A percentile compares a stretch with the other conserved stretches of the same genome.
These are phyloP conservation scores for Microplitis deprimator DNA, from an alignment of 2,888 invertebrate species.

Conservation along the genomic window DNA sequence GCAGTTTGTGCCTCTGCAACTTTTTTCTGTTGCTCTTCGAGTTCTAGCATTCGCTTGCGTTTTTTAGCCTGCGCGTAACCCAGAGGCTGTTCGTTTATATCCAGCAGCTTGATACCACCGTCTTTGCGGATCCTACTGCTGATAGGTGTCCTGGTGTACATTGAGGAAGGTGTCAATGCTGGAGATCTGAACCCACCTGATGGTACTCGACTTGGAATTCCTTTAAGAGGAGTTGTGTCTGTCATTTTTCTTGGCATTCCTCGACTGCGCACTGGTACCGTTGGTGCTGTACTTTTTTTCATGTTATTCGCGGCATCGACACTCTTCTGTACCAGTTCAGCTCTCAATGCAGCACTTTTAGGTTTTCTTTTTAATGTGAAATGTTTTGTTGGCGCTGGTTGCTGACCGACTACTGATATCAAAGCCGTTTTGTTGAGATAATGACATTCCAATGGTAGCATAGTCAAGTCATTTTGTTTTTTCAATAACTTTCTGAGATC, in stretches of 20 bases:
- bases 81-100: slow-evolving; percentile 93
- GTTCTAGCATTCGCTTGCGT: slow-evolving; percentile 83
- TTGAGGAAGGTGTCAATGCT: slow-evolving; percentile 71
- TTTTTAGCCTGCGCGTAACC: slow-evolving; percentile 90
- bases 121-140: slow-evolving; percentile 79
- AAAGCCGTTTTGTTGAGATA: slow-evolving; percentile 95
- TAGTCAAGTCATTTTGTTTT: slow-evolving; percentile 87
- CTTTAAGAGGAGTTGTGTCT: slow-evolving; percentile 95
- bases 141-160: slow-evolving; percentile 76
- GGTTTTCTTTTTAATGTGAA: slow-evolving; percentile 94
- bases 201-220: slow-evolving; percentile 88
- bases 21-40: slow-evolving; percentile 79
- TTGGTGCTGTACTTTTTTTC: slow-evolving; percentile 90
- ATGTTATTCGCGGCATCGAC: slow-evolving; percentile 90
- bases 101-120: slow-evolving; percentile 94
- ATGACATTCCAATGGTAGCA: slow-evolving; percentile 95
- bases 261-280: slow-evolving; percentile 80
- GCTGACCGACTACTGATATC: slow-evolving; percentile 87
- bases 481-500: slow-evolving; percentile 86
- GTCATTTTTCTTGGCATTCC: slow-evolving; percentile 95
- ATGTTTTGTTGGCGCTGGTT: slow-evolving; percentile 89
- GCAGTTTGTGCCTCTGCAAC: slow-evolving; percentile 73
- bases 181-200: slow-evolving; percentile 77
- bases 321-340: slow-evolving; percentile 92
- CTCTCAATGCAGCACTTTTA: slow-evolving; percentile 91